These are phyloP conservation scores for Fulica atra DNA, from an alignment of 2,113 vertebrate species.

Conservation along the genomic window DNA sequence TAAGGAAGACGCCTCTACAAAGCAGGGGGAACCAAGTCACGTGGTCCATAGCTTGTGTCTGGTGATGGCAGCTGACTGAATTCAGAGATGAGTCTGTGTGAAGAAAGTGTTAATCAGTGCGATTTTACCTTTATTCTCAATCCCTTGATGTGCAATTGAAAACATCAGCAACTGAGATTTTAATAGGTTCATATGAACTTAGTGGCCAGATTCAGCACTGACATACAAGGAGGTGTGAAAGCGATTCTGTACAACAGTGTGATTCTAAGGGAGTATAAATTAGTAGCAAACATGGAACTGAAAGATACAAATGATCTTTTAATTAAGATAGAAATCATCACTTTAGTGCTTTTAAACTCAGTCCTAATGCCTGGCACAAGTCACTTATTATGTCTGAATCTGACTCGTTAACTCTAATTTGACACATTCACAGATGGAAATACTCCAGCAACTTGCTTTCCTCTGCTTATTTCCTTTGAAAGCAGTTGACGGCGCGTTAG, in stretches of 20 bases:
- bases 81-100: neutral
- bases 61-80: neutral
- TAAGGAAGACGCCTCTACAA: neutral
- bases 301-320: neutral
- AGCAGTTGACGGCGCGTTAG: neutral
- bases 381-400: neutral
- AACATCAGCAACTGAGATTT: neutral
- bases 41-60: neutral
- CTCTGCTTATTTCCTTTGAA: neutral
- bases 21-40: neutral
- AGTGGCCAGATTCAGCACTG: neutral
- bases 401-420: neutral
- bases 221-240: accelerated
- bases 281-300: neutral
- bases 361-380: neutral
- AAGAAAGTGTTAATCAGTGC: neutral
- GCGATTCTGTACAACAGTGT: too few relatives aligned
- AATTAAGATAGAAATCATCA: neutral
- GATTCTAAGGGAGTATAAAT: neutral
- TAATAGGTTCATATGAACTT: neutral
- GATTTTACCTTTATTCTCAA: neutral
- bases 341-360: neutral
- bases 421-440: neutral
- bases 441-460: neutral
- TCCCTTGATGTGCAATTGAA: neutral